Conservation (phyloP, 2,888 invertebrate species). For the Artemia sinica region DNA sequence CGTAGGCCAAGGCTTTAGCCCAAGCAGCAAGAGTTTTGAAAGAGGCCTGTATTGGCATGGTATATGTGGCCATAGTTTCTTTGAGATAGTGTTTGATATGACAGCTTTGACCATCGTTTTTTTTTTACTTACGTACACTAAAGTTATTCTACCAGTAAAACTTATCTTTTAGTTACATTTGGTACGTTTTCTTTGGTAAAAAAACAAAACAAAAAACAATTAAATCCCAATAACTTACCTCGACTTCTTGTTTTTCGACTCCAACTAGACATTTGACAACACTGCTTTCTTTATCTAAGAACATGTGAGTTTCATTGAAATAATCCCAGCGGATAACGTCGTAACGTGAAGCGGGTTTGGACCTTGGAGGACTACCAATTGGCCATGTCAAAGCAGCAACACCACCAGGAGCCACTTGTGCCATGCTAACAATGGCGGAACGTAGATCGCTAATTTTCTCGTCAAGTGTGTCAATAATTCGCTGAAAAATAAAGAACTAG, state of each 20-base stretch:
- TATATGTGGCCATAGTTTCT: too few relatives aligned
- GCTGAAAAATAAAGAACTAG: slow-evolving; percentile 27
- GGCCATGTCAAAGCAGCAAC: slow-evolving; percentile 45
- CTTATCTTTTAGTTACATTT: too few relatives aligned
- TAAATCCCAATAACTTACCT: slow-evolving; percentile 32
- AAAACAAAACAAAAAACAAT: too few relatives aligned
- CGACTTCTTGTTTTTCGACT: slow-evolving; percentile 49
- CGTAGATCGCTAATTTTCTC: slow-evolving; percentile 35
- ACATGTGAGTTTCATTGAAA: slow-evolving; percentile 65
- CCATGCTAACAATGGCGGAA: slow-evolving; percentile 34
- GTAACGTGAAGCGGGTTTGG: slow-evolving; percentile 51
- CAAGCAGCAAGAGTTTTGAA: too few relatives aligned
- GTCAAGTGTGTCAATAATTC: slow-evolving; percentile 33
- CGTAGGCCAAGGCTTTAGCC: too few relatives aligned
- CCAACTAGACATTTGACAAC: slow-evolving; percentile 46
- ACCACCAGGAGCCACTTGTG: slow-evolving; percentile 34
- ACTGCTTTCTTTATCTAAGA: slow-evolving; percentile 59
- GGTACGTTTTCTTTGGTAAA: too few relatives aligned
- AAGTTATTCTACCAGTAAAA: too few relatives aligned
- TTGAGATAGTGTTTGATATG: too few relatives aligned
- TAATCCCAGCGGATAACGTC: slow-evolving; percentile 72
- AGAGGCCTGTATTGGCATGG: too few relatives aligned
- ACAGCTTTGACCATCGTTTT: too few relatives aligned
- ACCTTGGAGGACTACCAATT: slow-evolving; percentile 47
- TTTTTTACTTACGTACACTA: too few relatives aligned